Base-by-base conservation (phyloP, 2,797 vertebrate species). In the Benthosema pterotum region DNA sequence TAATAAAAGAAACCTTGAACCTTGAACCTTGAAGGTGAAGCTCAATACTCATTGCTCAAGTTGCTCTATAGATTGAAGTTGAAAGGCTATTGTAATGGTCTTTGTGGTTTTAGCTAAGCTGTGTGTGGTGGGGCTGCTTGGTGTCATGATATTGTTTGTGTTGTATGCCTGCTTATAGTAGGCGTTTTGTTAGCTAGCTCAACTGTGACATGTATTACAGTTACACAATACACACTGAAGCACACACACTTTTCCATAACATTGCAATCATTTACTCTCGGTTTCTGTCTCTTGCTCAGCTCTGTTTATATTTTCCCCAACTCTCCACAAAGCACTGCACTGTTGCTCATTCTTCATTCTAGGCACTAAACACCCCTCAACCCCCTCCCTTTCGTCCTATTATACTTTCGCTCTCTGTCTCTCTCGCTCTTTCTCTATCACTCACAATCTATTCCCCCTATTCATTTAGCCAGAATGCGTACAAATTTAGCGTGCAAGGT, bases 281-380 rank as follows among this genome's bases (percentile, higher is more conserved):
- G 32, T 14, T 49, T 68, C 60, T 42, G 49, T 52, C 47, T 17
- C 42, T 62, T 18, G 57, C 42, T 68, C 18, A 75, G 22, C 22
- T 25, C 17, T 63, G 4, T 57, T n/a, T 71, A 38, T 38, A 12
- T 57, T 63, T 16, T 2, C 14, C 58, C 43, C 32, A 51, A 16
- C 51, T 28, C 47, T 6, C 46, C 45, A 86, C 60, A 59, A 69
- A 71, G 74, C 54, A 70, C 79, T 74, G 81, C 82, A 75, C 59
- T 32, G 52, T 59, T 28, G 48, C 74, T 77, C 82, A 75, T 61
- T 54, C 75, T 77, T 81, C 65, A 81, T 83, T 83, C 73, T 63
- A 69, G 60, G 59, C 77, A 72, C 28, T 49, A 63, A 65, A 68
- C 65, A 43, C 16, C 1, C 49, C 50, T 52, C 66, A 48, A 5